Conservation (phyloP, 2,113 vertebrate genomes). For the Craseonycteris thonglongyai region DNA sequence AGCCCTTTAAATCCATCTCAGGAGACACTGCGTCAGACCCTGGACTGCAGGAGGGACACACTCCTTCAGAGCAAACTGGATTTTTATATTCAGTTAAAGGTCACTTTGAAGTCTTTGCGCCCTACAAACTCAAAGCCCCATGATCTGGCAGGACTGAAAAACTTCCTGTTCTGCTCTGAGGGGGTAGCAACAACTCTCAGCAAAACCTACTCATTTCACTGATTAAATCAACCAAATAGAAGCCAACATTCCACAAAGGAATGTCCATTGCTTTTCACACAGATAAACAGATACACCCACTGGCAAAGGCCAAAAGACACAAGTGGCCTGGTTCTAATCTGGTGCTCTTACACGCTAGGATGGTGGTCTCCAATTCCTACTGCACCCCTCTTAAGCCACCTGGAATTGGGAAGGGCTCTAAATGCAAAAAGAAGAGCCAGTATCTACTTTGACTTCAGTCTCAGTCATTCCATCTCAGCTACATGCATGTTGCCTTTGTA, state of each 20-base stretch:
- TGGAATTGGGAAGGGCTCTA: not conserved
- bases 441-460: not conserved
- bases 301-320: conserved; percentile 23
- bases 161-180: conserved; percentile 50
- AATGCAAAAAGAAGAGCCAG: not conserved
- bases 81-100: conserved; percentile 39
- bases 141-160: conserved; percentile 47
- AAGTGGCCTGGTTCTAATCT: not conserved
- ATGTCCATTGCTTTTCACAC: conserved; percentile 57
- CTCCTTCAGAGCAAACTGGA: not conserved
- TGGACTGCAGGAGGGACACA: not conserved
- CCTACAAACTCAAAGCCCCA: conserved; percentile 32
- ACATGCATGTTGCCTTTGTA: not conserved
- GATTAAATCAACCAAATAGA: conserved; percentile 60
- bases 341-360: not conserved
- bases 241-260: conserved; percentile 66
- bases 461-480: not conserved
- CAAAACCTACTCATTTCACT: conserved; percentile 49
- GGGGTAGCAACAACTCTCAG: conserved; percentile 26
- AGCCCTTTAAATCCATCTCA: not conserved
- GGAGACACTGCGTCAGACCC: not conserved
- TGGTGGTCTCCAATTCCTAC: not conserved
- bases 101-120: conserved; percentile 23
- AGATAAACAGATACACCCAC: conserved; percentile 64
- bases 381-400: not conserved